Conservation (phyloP, 2,888 invertebrate species). For the Galerucella nymphaeae region DNA sequence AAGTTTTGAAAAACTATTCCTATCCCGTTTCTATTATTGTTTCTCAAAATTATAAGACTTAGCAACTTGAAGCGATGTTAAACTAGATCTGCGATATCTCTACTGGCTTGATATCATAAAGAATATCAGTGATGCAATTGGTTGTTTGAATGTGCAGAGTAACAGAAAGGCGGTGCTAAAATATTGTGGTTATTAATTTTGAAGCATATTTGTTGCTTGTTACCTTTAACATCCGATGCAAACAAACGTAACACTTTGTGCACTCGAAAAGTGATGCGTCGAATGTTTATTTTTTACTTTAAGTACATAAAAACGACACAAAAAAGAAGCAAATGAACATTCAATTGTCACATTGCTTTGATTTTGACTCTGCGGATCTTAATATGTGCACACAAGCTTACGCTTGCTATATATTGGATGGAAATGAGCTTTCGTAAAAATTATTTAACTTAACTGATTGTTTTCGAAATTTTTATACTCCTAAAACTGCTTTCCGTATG, state of each 20-base stretch:
- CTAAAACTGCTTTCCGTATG: conserved; percentile 57
- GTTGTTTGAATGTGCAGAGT: conserved; percentile 32
- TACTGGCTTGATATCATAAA: background rate
- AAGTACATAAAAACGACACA: background rate
- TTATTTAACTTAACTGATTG: conserved; percentile 34
- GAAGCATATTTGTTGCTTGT: conserved; percentile 56
- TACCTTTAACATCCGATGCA: conserved; percentile 46
- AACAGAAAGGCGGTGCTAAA: conserved; percentile 58
- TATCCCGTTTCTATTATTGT: background rate
- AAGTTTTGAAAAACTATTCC: background rate
- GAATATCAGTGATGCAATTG: conserved; percentile 20
- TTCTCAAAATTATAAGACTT: background rate
- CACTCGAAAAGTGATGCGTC: background rate
- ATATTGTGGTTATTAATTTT: conserved; percentile 54
- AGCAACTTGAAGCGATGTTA: background rate
- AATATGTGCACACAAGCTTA: background rate
- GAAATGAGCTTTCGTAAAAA: conserved; percentile 34
- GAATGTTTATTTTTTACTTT: background rate
- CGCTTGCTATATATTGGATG: background rate
- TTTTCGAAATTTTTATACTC: conserved; percentile 46
- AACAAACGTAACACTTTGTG: conserved; percentile 5
- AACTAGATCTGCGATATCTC: background rate
- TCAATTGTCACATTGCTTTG: background rate
- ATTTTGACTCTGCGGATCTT: background rate
- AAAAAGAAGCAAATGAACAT: background rate